phyloP scores from a whole-genome alignment of 2,888 invertebrate genomes.

The Subacronicta megacephala region DNA sequence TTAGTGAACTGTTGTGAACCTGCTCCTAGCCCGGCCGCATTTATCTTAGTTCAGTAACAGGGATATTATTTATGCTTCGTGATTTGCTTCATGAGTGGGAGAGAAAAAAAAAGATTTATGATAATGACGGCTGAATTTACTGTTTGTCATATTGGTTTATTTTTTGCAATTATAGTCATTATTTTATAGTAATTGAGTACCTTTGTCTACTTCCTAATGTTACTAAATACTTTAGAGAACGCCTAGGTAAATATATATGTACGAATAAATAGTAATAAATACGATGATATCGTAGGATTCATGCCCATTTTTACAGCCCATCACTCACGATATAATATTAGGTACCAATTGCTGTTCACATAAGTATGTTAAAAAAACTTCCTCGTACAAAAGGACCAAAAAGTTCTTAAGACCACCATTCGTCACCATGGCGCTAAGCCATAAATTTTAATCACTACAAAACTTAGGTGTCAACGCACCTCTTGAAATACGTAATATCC shows the following conservation, averaged over 20 bases:
- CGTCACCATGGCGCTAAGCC: slow-evolving; percentile 46
- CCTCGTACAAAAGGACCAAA: neutral
- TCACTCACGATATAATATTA: no score
- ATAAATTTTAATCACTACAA: slow-evolving; percentile 46
- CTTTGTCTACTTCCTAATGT: no score
- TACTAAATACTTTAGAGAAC: no score
- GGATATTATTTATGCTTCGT: slow-evolving; percentile 52
- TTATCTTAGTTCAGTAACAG: slow-evolving; percentile 45
- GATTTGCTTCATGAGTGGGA: slow-evolving; percentile 42
- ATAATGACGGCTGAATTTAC: slow-evolving; percentile 31
- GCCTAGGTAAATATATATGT: no score
- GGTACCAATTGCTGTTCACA: no score
- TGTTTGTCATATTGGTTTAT: slow-evolving; percentile 5
- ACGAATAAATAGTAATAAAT: no score
- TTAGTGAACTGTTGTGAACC: slow-evolving; percentile 46
- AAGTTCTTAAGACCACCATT: neutral
- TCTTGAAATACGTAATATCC: slow-evolving; percentile 76
- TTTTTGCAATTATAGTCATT: neutral
- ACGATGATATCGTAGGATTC: no score
- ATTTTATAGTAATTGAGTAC: neutral
- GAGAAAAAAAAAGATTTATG: slow-evolving; percentile 39
- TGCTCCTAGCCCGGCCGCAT: slow-evolving; percentile 36
- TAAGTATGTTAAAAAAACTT: neutral
- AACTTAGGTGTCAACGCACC: slow-evolving; percentile 62
- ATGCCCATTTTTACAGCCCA: no score